Conservation (phyloP, 2,113 vertebrate species). For the Alouatta palliata region DNA sequence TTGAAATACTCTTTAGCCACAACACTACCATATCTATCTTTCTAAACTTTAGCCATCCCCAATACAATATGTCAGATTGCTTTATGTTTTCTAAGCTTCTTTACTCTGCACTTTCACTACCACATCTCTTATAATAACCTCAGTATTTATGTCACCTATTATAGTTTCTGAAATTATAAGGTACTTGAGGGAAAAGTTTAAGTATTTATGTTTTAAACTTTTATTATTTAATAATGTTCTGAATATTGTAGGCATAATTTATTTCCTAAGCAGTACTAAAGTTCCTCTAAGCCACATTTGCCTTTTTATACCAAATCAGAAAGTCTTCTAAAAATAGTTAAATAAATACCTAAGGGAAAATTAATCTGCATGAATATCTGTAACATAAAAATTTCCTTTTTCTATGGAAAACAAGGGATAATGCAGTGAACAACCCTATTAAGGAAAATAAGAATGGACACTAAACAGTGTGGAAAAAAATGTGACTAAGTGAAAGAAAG, state of each 20-base stretch:
- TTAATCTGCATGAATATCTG: neutral
- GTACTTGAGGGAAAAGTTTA: neutral
- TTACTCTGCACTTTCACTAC: neutral
- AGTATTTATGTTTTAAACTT: slow-evolving; percentile 10
- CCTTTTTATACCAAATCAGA: neutral
- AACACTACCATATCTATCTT: neutral
- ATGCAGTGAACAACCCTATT: neutral
- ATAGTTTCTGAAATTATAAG: neutral
- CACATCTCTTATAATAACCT: neutral
- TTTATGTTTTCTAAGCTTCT: neutral
- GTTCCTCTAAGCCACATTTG: neutral
- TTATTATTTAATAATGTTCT: neutral
- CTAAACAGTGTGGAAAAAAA: neutral
- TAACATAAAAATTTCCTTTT: neutral
- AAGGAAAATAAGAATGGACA: neutral
- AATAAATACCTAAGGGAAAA: neutral
- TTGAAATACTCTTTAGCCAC: neutral
- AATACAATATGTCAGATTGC: neutral
- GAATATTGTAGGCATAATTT: neutral
- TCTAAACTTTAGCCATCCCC: neutral
- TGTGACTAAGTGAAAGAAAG: neutral
- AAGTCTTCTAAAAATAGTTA: slow-evolving; percentile 43
- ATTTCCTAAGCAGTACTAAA: neutral
- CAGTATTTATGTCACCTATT: neutral
- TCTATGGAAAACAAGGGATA: neutral